Conservation (phyloP, 2,888 invertebrate genomes). For the Coelopa pilipes region DNA sequence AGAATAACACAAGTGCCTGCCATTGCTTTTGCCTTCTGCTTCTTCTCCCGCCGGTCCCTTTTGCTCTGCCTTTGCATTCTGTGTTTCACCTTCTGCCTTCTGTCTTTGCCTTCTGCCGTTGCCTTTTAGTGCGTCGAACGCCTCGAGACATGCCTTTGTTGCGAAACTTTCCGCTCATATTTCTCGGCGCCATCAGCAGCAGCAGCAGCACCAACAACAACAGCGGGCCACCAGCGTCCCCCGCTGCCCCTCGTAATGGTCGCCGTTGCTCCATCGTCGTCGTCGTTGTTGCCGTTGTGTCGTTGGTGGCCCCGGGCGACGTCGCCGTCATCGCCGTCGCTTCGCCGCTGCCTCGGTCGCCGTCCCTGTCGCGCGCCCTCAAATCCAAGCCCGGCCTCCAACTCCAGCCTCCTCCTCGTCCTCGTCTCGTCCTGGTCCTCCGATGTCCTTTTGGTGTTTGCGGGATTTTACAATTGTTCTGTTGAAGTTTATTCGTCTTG, state of each 20-base stretch:
- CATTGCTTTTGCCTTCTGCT: no score
- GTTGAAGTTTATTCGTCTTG: slow-evolving; percentile 11
- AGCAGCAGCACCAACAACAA: no score
- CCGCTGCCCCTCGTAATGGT: background rate
- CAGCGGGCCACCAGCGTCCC: background rate
- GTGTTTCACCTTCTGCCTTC: no score
- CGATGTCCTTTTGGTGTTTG: no score
- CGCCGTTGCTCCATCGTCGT: background rate
- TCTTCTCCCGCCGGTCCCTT: no score
- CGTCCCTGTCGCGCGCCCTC: background rate
- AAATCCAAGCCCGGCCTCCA: background rate
- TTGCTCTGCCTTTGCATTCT: no score
- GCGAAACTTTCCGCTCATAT: no score
- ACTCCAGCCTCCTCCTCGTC: background rate
- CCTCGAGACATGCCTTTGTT: no score
- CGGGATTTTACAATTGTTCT: background rate
- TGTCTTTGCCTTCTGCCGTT: no score
- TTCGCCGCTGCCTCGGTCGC: background rate
- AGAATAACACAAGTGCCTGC: no score
- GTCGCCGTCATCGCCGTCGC: background rate
- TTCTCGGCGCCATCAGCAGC: no score
- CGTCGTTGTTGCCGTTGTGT: background rate
- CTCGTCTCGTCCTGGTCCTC: background rate
- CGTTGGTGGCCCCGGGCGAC: background rate
- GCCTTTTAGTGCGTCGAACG: no score